A percentile compares a stretch with the other conserved stretches of the same genome.
Evolutionary conservation across 2,888 invertebrate species (phyloP).

Genomic region (Ormyrus nitidulus): DNA sequence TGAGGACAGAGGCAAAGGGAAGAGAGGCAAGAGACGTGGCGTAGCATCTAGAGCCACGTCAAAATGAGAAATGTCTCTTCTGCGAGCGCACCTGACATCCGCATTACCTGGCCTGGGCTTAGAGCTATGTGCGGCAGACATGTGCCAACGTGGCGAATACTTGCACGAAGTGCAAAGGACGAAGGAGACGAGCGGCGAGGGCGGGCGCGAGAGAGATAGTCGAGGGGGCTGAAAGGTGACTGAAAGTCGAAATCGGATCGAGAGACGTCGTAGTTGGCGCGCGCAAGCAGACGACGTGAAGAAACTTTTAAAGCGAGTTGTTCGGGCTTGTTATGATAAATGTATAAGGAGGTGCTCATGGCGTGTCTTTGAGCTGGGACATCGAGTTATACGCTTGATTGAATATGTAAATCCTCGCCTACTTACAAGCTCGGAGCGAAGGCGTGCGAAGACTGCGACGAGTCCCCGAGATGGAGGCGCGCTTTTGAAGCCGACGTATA

Average conservation of each 20-base stretch:
- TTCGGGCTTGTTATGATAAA: constrained; percentile 57
- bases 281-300: not conserved
- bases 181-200: not conserved
- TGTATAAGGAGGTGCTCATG: constrained; percentile 48
- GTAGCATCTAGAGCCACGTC: not conserved
- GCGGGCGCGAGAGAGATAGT: not conserved
- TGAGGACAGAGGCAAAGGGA: not conserved
- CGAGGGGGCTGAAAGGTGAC: constrained; percentile 3
- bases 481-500: not conserved
- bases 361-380: constrained; percentile 23
- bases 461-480: not conserved
- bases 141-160: constrained; percentile 43
- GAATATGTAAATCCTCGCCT: constrained; percentile 55
- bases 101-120: constrained; percentile 43
- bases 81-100: constrained; percentile 43
- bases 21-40: too few species aligned
- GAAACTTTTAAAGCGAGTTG: constrained; percentile 55
- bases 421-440: constrained; percentile 15
- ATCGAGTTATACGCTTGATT: constrained; percentile 52
- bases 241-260: constrained; percentile 52
- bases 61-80: constrained; percentile 49
- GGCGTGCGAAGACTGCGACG: not conserved
- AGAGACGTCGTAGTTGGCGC: not conserved
- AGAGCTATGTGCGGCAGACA: constrained; percentile 29
- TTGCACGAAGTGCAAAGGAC: constrained; percentile 7